Percentiles rank a stretch among this genome's conserved stretches.
These are phyloP conservation scores for Anas platyrhynchos DNA, from an alignment of 2,113 vertebrate genomes.

Conservation along the genomic window DNA sequence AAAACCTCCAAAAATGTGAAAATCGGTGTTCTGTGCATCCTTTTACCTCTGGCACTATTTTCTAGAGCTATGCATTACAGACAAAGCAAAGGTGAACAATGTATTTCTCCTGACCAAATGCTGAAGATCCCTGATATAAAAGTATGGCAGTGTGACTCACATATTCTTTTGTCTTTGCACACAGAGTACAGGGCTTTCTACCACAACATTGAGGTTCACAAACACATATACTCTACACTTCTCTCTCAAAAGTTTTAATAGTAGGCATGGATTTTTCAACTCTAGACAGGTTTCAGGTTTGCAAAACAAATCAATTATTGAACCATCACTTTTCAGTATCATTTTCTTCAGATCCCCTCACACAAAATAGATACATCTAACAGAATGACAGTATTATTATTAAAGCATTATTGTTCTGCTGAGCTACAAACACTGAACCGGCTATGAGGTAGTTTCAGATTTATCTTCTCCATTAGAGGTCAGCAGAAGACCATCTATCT, in stretches of 20 bases:
- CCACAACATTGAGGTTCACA: not conserved
- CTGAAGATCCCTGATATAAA: not conserved
- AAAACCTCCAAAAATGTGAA: not conserved
- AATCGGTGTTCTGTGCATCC: not conserved
- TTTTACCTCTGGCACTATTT: not conserved
- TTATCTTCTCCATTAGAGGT: conserved; percentile 60
- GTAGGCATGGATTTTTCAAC: not conserved
- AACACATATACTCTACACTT: not conserved
- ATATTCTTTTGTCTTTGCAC: not conserved
- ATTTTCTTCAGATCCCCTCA: not conserved
- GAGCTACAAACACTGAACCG: not conserved
- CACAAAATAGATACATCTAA: not conserved
- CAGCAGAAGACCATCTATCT: conserved; percentile 45
- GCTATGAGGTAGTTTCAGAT: not conserved
- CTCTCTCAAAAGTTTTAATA: not conserved
- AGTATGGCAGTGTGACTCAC: not conserved
- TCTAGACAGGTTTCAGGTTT: not conserved
- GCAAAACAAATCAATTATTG: not conserved
- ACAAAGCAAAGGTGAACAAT: not conserved
- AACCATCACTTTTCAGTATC: not conserved
- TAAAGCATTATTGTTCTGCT: not conserved
- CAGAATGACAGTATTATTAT: not conserved
- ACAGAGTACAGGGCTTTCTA: not conserved
- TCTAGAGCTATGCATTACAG: not conserved
- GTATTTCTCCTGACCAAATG: not conserved